Evolutionary conservation across 2,113 vertebrate genomes (phyloP).

Genomic region (Elachura formosa): DNA sequence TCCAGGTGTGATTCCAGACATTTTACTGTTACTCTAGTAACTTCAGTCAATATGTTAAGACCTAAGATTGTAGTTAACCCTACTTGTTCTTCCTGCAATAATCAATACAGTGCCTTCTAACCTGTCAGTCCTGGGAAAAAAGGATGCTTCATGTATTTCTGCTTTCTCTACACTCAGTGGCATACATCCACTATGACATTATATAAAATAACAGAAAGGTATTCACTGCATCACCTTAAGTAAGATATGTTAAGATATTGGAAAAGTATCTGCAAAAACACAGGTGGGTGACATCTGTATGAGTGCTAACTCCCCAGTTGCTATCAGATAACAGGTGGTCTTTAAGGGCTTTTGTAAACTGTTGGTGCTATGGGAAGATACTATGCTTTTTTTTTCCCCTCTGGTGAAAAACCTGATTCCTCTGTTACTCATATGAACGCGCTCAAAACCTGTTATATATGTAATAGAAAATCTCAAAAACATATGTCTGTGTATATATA

Average conservation of each 20-base stretch:
- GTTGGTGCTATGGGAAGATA: background rate
- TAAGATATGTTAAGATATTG: background rate
- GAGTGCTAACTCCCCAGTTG: background rate
- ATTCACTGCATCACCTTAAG: background rate
- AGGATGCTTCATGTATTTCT: background rate
- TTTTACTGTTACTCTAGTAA: background rate
- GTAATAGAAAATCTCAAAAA: background rate
- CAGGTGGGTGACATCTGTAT: rapidly evolving
- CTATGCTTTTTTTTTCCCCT: background rate
- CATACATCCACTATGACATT: background rate
- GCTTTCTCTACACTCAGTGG: background rate
- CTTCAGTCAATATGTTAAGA: background rate
- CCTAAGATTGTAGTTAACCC: background rate
- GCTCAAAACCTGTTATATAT: background rate
- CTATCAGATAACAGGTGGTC: rapidly evolving
- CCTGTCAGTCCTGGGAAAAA: background rate
- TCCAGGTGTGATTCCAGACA: background rate
- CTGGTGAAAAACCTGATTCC: background rate
- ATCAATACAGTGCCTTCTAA: background rate
- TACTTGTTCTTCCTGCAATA: background rate
- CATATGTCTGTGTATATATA: background rate
- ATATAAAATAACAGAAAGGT: background rate
- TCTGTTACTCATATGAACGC: background rate
- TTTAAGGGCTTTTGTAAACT: background rate
- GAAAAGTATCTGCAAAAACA: background rate